Conservation (phyloP, 2,888 invertebrate species). For the Drosophila tripunctata region DNA sequence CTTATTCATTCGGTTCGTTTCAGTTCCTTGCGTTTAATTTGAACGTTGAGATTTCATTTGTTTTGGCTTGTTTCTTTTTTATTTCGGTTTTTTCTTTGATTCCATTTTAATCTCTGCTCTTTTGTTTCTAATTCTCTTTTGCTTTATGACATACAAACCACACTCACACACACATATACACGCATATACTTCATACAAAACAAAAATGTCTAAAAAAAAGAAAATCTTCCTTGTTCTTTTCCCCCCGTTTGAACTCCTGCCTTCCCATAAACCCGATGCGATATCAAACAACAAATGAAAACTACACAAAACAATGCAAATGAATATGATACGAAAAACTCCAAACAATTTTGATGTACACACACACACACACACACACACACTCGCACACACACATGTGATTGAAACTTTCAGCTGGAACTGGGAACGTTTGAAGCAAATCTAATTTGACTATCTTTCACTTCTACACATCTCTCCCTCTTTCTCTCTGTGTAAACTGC, state of each 20-base stretch:
- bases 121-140: constrained; percentile 49
- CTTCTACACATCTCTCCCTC: constrained; percentile 59
- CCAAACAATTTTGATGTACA: constrained; percentile 21
- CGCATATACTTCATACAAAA: constrained; percentile 19
- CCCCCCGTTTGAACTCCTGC: constrained; percentile 1
- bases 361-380: constrained; percentile 11
- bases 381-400: constrained; percentile 27
- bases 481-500: constrained; percentile 35
- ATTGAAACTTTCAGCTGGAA: constrained; percentile 81
- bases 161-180: constrained; percentile 11
- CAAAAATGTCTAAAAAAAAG: constrained; percentile 31
- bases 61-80: constrained; percentile 21
- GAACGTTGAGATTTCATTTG: constrained; percentile 30
- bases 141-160: constrained; percentile 35
- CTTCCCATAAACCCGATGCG: constrained; percentile 23
- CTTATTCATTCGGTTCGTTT: too few species aligned
- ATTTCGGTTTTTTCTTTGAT: constrained; percentile 30
- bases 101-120: constrained; percentile 49
- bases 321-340: constrained; percentile 53
- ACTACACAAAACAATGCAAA: constrained; percentile 65
- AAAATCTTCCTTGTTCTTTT: constrained; percentile 36
- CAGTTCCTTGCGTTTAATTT: constrained; percentile 36
- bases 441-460: constrained; percentile 82
- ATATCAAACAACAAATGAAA: constrained; percentile 61
- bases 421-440: constrained; percentile 84